Evolutionary conservation across 2,113 vertebrate species (phyloP).

Genomic region (Platichthys stellatus): DNA sequence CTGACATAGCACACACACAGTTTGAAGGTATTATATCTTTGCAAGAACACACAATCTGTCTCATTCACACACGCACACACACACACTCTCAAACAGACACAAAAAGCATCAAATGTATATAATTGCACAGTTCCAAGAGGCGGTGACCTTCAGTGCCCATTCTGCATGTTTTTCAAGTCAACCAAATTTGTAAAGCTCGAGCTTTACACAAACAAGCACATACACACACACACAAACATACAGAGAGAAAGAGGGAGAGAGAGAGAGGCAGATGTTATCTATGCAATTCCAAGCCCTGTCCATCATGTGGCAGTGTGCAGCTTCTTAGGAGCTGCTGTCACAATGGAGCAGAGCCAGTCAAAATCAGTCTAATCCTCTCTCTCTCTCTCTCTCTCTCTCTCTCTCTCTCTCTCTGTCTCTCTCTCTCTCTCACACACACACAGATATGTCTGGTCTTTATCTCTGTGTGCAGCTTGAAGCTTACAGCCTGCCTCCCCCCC

Average conservation of each 20-base stretch:
- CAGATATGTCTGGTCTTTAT: constrained; percentile 80
- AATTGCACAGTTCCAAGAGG: constrained; percentile 38
- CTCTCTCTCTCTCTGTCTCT: not conserved
- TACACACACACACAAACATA: not conserved
- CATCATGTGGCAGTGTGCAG: constrained; percentile 81
- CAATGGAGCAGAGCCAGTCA: constrained; percentile 71
- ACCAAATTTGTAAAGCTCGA: constrained; percentile 56
- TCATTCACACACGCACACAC: constrained; percentile 1
- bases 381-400: not conserved
- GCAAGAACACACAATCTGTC: not conserved
- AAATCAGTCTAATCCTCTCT: constrained; percentile 72
- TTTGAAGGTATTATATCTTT: too few species aligned
- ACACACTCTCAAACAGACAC: not conserved
- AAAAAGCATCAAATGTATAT: constrained; percentile 17
- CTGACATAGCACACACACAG: not conserved
- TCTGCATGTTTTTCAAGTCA: constrained; percentile 54
- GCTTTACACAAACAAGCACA: constrained; percentile 13
- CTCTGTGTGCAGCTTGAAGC: constrained; percentile 82
- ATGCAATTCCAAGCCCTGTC: constrained; percentile 77
- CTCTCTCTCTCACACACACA: constrained; percentile 14
- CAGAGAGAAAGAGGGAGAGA: constrained; percentile 1
- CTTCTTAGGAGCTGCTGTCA: constrained; percentile 71
- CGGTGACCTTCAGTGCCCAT: constrained; percentile 58
- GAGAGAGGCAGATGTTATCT: constrained; percentile 51
- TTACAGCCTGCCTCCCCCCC: constrained; percentile 58